Conservation (phyloP, 2,888 invertebrate genomes). For the Eudasyphora cyanicolor region DNA sequence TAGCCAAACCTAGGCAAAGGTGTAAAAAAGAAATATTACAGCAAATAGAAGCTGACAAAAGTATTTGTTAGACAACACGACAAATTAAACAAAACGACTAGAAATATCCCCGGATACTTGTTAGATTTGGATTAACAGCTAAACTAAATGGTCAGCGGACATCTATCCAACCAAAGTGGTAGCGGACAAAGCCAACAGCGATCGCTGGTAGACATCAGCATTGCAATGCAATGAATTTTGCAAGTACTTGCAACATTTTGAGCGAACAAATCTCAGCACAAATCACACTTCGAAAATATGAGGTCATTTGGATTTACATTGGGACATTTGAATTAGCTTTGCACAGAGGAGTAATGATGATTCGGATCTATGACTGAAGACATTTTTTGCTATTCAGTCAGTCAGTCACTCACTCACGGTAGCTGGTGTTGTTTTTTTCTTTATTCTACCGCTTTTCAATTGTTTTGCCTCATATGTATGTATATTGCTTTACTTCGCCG, state of each 20-base stretch:
- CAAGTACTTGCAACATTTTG: conserved; percentile 14
- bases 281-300: too few species aligned
- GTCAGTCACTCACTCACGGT: not conserved
- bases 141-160: too few species aligned
- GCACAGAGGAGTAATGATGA: too few species aligned
- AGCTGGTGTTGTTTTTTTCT: not conserved
- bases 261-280: not conserved
- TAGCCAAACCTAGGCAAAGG: conserved; percentile 14
- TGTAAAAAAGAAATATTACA: conserved; percentile 7
- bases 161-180: not conserved
- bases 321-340: not conserved
- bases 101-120: too few species aligned
- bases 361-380: not conserved
- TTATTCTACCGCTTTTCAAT: not conserved
- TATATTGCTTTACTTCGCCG: not conserved
- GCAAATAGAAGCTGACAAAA: not conserved
- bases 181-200: not conserved
- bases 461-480: not conserved
- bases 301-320: conserved; percentile 18
- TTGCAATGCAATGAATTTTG: conserved; percentile 18
- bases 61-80: not conserved
- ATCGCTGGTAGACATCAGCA: not conserved
- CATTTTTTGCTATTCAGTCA: not conserved
- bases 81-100: conserved; percentile 6
- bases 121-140: conserved; percentile 28